A percentile compares a stretch with the other conserved stretches of the same genome.
Conservation (phyloP, 2,797 vertebrate genomes). For the Acanthiza pusilla region DNA sequence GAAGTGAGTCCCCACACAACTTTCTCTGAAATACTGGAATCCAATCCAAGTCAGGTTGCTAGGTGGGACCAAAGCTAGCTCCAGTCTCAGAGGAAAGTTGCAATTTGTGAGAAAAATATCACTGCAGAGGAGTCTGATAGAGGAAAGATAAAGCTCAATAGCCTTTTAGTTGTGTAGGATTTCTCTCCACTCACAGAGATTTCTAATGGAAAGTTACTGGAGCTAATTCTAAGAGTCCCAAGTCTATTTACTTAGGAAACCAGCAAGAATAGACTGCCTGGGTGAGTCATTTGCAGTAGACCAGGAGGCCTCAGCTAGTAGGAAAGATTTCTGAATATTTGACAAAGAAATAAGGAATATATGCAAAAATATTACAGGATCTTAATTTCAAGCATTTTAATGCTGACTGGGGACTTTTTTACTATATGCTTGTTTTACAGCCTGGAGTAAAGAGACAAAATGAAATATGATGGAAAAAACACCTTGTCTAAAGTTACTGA, state of each 20-base stretch:
- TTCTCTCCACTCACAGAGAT: background rate
- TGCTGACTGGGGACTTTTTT: background rate
- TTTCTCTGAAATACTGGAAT: background rate
- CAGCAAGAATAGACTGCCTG: background rate
- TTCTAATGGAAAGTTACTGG: background rate
- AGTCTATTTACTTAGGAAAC: background rate
- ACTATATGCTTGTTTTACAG: background rate
- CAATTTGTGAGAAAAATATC: background rate
- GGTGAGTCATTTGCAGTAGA: background rate
- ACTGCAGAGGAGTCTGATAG: background rate
- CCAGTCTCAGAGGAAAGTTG: background rate
- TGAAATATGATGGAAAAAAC: background rate
- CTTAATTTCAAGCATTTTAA: background rate
- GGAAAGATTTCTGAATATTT: background rate
- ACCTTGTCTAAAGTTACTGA: background rate
- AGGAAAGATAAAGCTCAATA: background rate
- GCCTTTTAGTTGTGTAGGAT: background rate
- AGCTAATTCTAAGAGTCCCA: background rate
- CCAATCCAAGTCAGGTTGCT: background rate
- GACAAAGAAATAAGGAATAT: background rate
- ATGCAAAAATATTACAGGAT: background rate
- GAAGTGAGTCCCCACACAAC: background rate
- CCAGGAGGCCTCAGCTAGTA: background rate
- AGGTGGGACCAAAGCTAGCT: background rate
- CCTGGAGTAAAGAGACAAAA: background rate